Conservation (phyloP, 2,113 vertebrate species). For the Neotoma lepida region DNA sequence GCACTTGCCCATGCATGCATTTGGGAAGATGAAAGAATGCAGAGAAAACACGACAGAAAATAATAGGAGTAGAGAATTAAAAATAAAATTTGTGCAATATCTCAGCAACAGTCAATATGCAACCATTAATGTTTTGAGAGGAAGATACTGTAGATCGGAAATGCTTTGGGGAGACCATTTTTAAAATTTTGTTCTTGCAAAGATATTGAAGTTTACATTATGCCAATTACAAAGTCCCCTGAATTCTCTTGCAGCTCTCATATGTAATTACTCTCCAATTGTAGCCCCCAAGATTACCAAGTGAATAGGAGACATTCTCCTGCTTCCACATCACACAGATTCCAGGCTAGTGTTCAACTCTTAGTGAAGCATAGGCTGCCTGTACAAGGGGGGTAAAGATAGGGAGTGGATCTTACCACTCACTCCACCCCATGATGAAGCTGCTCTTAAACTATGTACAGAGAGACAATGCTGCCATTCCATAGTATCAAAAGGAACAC, state of each 20-base stretch:
- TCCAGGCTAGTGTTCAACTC: neutral
- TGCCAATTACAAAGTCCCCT: neutral
- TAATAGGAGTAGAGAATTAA: neutral
- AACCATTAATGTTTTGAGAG: constrained; percentile 22
- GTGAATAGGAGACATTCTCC: neutral
- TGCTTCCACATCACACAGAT: neutral
- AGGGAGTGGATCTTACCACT: neutral
- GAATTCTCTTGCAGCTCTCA: neutral
- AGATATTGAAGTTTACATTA: neutral
- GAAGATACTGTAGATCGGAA: neutral
- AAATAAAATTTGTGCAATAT: neutral
- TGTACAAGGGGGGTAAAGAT: neutral
- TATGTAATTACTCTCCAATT: neutral
- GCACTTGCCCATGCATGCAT: neutral
- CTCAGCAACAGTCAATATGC: neutral
- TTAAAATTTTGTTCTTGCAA: neutral
- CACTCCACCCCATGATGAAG: neutral
- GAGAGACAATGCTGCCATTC: neutral
- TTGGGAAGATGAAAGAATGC: neutral
- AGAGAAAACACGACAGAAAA: neutral
- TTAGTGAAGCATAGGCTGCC: neutral
- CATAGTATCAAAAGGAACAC: neutral
- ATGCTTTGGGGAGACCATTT: neutral
- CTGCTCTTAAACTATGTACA: neutral
- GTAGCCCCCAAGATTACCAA: neutral